A percentile compares a stretch with the other conserved stretches of the same genome.
Conservation (phyloP, 2,888 invertebrate species). For the Calliopum simillimum region DNA sequence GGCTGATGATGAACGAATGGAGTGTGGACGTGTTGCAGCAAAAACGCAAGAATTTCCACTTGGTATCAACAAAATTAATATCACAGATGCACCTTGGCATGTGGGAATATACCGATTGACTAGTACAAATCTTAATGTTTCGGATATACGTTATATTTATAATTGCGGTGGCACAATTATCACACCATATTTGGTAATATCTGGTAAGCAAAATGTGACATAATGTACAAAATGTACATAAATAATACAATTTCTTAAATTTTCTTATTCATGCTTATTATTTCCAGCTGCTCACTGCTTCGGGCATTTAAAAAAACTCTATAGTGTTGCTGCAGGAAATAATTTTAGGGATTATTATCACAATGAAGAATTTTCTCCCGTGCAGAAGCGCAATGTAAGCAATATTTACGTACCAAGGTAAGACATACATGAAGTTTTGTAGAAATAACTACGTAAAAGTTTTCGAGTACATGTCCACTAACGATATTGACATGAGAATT, state of each 20-base stretch:
- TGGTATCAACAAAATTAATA: constrained; percentile 34
- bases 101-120: too few species aligned
- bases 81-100: constrained; percentile 47
- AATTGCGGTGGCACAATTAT: constrained; percentile 49
- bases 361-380: background rate
- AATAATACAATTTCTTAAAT: background rate
- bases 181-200: constrained; percentile 43
- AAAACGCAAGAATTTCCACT: constrained; percentile 33
- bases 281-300: constrained; percentile 51
- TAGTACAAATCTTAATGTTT: too few species aligned
- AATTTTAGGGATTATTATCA: constrained; percentile 37
- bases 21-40: constrained; percentile 19
- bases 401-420: constrained; percentile 28
- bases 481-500: too few species aligned
- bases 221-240: too few species aligned
- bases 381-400: constrained; percentile 29
- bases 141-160: constrained; percentile 17
- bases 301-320: constrained; percentile 42
- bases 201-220: constrained; percentile 19
- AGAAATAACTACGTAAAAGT: too few species aligned
- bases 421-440: constrained; percentile 29
- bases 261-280: background rate
- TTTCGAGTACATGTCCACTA: too few species aligned
- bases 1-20: background rate
- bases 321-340: constrained; percentile 46